Evolutionary conservation across 2,797 vertebrate species (phyloP).

Genomic region (Discoglossus pictus): DNA sequence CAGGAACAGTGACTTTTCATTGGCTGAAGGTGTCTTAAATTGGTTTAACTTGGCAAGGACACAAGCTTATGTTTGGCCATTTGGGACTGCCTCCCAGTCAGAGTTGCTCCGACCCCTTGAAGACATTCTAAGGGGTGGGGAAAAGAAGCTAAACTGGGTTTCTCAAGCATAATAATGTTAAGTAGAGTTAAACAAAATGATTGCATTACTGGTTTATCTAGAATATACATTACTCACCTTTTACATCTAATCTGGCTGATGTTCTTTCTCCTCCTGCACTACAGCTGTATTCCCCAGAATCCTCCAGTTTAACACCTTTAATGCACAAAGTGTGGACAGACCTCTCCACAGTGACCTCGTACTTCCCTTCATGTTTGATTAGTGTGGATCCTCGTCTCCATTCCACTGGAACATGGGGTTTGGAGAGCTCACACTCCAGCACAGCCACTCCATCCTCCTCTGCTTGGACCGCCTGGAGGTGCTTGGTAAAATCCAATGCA

Average conservation of each 20-base stretch:
- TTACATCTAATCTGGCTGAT: slow-evolving; percentile 77
- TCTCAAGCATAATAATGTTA: too few species aligned
- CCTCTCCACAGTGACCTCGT: slow-evolving; percentile 77
- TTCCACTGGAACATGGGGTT: slow-evolving; percentile 65
- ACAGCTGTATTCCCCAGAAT: slow-evolving; percentile 83
- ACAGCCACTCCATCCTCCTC: slow-evolving; percentile 70
- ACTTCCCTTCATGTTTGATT: slow-evolving; percentile 66
- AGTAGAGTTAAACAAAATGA: too few species aligned
- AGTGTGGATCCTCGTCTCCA: slow-evolving; percentile 75
- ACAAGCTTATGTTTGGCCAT: too few species aligned
- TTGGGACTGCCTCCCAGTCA: too few species aligned
- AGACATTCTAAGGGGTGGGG: too few species aligned
- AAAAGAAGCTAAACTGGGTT: too few species aligned
- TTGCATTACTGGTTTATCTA: not conserved
- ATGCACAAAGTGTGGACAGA: slow-evolving; percentile 76
- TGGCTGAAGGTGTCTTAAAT: too few species aligned
- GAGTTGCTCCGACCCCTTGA: too few species aligned
- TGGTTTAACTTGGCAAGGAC: too few species aligned
- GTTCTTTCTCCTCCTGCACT: slow-evolving; percentile 73
- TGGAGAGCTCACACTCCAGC: slow-evolving; percentile 78
- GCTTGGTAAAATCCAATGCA: slow-evolving; percentile 72
- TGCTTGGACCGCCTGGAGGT: slow-evolving; percentile 70
- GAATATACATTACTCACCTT: slow-evolving; percentile 59
- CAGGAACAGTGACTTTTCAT: too few species aligned
- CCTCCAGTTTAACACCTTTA: slow-evolving; percentile 73